Conservation (phyloP, 2,797 vertebrate species). For the Coilia nasus region DNA sequence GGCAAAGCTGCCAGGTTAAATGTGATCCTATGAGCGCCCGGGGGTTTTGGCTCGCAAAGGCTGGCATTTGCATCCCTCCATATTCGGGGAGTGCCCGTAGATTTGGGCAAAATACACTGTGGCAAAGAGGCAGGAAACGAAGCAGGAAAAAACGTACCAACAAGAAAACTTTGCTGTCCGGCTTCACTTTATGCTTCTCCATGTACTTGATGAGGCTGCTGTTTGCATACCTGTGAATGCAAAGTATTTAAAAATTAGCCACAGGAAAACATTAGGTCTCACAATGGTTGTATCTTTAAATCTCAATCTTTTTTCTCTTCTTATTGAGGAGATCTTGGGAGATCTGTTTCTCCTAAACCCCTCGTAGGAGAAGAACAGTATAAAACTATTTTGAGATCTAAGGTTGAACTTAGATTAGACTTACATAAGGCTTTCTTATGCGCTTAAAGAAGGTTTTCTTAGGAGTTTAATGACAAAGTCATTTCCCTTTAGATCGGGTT, state of each 20-base stretch:
- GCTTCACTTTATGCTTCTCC: constrained; percentile 99
- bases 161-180: constrained; percentile 97
- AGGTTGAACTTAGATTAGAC: too few species aligned
- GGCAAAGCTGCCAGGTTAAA: constrained; percentile 9
- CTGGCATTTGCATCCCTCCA: constrained; percentile 5
- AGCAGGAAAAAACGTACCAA: constrained; percentile 79
- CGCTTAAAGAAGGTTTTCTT: too few species aligned
- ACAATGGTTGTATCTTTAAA: too few species aligned
- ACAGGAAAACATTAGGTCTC: too few species aligned
- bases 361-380: too few species aligned
- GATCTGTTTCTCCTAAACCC: too few species aligned
- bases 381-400: too few species aligned
- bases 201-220: constrained; percentile 99
- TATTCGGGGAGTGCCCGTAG: background rate
- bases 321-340: background rate
- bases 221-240: constrained; percentile 87
- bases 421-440: too few species aligned
- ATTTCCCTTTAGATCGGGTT: too few species aligned
- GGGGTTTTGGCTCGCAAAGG: background rate
- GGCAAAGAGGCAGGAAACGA: background rate
- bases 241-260: constrained; percentile 19
- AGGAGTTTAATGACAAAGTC: too few species aligned
- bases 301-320: too few species aligned
- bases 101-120: background rate
- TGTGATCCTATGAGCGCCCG: background rate